phyloP scores from a whole-genome alignment of 1,140 invertebrate genomes.

The Aphaenogaster floridana region DNA sequence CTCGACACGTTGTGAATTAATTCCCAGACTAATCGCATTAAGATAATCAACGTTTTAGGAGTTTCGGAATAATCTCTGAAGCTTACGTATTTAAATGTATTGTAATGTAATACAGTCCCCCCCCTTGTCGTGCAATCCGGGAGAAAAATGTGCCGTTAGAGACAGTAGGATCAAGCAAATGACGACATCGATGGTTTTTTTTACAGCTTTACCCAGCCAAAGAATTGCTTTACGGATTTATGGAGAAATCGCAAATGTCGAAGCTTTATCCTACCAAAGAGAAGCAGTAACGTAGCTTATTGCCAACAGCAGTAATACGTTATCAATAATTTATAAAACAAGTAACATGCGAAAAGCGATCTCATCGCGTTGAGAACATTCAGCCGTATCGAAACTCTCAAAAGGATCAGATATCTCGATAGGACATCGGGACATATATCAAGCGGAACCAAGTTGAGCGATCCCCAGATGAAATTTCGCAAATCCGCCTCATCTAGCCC shows the following conservation, averaged over 20 bases:
- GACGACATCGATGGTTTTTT: conserved; percentile 15
- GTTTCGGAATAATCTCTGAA: neutral
- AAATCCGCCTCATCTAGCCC: conserved; percentile 77
- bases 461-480: conserved; percentile 83
- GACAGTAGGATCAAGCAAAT: neutral
- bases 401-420: neutral
- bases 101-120: neutral
- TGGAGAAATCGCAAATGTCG: neutral
- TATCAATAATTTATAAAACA: conserved; percentile 23
- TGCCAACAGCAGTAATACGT: neutral
- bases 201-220: conserved; percentile 76
- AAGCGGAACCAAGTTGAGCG: neutral
- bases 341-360: neutral
- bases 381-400: neutral
- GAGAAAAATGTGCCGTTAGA: neutral
- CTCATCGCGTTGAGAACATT: neutral
- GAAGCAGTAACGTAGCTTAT: neutral
- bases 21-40: conserved; percentile 1
- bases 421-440: neutral
- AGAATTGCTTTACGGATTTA: conserved; percentile 52
- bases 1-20: neutral
- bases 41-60: conserved; percentile 4
- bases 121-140: conserved; percentile 44
- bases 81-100: neutral
- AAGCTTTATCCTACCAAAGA: conserved; percentile 68